Conservation (phyloP, 92 coral and sea anemone species). For the Hydrozoanthus gracilis region DNA sequence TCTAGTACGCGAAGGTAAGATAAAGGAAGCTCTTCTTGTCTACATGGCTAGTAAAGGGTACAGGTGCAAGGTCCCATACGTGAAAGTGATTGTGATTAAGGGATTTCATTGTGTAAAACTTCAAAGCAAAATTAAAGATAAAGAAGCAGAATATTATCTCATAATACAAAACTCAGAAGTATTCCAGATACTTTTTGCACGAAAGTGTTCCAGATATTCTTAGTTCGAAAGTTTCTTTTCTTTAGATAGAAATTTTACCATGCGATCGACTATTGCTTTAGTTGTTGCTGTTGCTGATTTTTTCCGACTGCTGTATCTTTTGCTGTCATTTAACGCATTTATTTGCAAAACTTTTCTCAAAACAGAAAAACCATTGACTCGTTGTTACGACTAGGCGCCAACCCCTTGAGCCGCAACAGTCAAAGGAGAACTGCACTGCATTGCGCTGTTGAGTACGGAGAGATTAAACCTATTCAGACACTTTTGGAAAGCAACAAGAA, state of each 20-base stretch:
- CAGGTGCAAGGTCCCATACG: background rate
- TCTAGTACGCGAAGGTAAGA: background rate
- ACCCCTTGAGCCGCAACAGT: conserved; percentile 51
- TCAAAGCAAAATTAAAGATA: too few relatives aligned
- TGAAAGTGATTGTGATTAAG: too few relatives aligned
- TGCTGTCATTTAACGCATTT: background rate
- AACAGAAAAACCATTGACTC: conserved; percentile 70
- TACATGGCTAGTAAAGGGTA: background rate
- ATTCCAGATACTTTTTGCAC: too few relatives aligned
- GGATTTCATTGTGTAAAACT: too few relatives aligned
- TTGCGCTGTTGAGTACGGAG: conserved; percentile 66
- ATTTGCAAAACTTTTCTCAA: background rate
- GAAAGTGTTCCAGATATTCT: too few relatives aligned
- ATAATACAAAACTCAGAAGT: too few relatives aligned
- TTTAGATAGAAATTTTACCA: too few relatives aligned
- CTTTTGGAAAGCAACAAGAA: conserved; percentile 50
- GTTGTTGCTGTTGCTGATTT: too few relatives aligned
- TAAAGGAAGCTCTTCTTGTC: background rate
- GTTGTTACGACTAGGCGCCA: conserved; percentile 53
- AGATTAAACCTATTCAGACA: conserved; percentile 56
- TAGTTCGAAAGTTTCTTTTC: too few relatives aligned
- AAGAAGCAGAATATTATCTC: too few relatives aligned
- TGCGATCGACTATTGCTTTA: too few relatives aligned
- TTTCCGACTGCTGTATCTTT: background rate
- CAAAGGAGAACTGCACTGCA: conserved; percentile 74